phyloP scores from a whole-genome alignment of 1,140 invertebrate genomes.

The Pseudoatta argentina region DNA sequence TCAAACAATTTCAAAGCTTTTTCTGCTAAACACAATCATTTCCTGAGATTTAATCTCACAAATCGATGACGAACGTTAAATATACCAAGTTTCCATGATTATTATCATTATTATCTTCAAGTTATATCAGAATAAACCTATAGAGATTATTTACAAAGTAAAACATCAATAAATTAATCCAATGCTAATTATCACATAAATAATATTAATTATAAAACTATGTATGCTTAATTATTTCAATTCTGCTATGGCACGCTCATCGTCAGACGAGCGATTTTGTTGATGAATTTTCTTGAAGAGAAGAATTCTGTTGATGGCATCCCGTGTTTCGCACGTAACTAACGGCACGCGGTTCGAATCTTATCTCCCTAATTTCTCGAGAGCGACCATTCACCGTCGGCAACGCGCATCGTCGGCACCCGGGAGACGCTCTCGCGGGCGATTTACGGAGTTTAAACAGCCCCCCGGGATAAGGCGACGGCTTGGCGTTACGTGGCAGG shows the following conservation, averaged over 20 bases:
- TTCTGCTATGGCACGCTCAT: background rate
- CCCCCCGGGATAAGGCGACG: conserved; percentile 81
- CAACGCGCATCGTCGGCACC: conserved; percentile 36
- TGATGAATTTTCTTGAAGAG: background rate
- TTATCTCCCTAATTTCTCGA: conserved; percentile 80
- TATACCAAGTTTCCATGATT: background rate
- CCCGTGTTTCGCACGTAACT: conserved; percentile 39
- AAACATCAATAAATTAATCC: background rate
- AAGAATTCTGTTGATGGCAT: conserved; percentile 25
- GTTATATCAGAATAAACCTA: background rate
- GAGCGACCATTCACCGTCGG: conserved; percentile 68
- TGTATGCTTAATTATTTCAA: background rate
- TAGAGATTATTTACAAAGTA: background rate
- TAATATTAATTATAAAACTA: background rate
- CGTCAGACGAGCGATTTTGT: background rate
- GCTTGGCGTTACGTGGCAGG: conserved; percentile 71
- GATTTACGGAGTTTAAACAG: conserved; percentile 86
- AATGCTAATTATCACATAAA: background rate
- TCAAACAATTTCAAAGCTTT: too few relatives aligned
- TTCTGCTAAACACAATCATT: background rate
- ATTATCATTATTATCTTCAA: background rate
- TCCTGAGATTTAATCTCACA: background rate
- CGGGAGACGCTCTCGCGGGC: conserved; percentile 60
- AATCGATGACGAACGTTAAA: background rate
- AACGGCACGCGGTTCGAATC: conserved; percentile 62